A percentile compares a stretch with the other conserved stretches of the same genome.
Evolutionary conservation across 2,888 invertebrate species (phyloP).

Genomic region (Meghimatium bilineatum): DNA sequence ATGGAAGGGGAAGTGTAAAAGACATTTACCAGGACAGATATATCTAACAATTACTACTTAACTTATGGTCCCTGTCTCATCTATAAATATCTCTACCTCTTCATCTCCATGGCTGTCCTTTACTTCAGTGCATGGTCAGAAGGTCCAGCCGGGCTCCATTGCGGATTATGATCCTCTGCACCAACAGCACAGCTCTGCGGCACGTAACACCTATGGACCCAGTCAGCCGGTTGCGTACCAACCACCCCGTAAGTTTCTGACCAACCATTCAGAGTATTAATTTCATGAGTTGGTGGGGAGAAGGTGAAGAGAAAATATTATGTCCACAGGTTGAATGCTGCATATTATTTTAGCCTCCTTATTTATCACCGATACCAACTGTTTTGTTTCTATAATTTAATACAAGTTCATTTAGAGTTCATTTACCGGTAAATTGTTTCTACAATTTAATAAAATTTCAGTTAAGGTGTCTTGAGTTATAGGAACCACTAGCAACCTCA

Average conservation of each 20-base stretch:
- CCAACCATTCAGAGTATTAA: neutral
- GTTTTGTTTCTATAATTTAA: neutral
- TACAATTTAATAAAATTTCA: neutral
- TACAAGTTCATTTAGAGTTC: too few species aligned
- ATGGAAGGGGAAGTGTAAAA: too few species aligned
- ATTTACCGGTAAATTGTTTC: too few species aligned
- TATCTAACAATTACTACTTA: neutral
- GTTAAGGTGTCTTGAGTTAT: neutral
- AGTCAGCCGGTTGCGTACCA: slow-evolving; percentile 18
- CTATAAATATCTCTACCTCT: slow-evolving; percentile 17
- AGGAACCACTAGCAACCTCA: neutral
- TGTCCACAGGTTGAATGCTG: slow-evolving; percentile 3
- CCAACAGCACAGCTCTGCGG: slow-evolving; percentile 80
- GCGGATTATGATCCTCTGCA: slow-evolving; percentile 96
- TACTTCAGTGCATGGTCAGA: slow-evolving; percentile 44
- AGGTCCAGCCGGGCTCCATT: slow-evolving; percentile 77
- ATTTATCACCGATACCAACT: neutral
- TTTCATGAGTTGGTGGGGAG: neutral
- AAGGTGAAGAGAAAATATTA: neutral
- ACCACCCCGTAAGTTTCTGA: slow-evolving; percentile 37
- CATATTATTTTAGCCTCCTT: too few species aligned
- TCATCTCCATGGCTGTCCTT: slow-evolving; percentile 20
- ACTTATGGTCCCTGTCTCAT: neutral
- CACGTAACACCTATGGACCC: slow-evolving; percentile 50
- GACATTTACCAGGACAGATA: neutral